These are phyloP conservation scores for Ammodytes marinus DNA, from an alignment of 2,113 vertebrate species.

Conservation along the genomic window DNA sequence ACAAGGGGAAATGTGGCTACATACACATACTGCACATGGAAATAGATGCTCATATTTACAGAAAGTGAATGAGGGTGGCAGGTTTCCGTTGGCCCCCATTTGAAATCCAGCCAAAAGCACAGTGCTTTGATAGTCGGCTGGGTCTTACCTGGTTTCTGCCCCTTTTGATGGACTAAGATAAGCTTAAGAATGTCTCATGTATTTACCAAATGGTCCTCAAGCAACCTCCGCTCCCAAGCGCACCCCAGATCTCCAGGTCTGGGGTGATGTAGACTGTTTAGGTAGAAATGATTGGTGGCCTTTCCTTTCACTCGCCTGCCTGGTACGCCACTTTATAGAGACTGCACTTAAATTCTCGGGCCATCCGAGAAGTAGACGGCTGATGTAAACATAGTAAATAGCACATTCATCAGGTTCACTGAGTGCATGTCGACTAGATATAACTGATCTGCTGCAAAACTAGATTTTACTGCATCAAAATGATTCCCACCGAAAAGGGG, in stretches of 20 bases:
- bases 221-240: slow-evolving; percentile 46
- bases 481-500: not conserved
- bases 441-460: slow-evolving; percentile 56
- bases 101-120: slow-evolving; percentile 33
- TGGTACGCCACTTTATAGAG: slow-evolving; percentile 78
- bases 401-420: slow-evolving; percentile 73
- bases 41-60: not conserved
- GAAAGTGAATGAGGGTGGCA: not conserved
- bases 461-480: slow-evolving; percentile 33
- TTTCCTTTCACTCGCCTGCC: slow-evolving; percentile 73
- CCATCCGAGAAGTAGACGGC: slow-evolving; percentile 66
- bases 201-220: slow-evolving; percentile 67
- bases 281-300: slow-evolving; percentile 83
- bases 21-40: not conserved
- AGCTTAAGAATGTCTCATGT: slow-evolving; percentile 50
- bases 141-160: slow-evolving; percentile 61
- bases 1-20: not conserved
- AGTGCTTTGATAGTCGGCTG: slow-evolving; percentile 33
- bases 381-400: slow-evolving; percentile 85
- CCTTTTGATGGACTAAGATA: slow-evolving; percentile 51
- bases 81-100: slow-evolving; percentile 10
- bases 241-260: slow-evolving; percentile 65
- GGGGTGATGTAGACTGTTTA: slow-evolving; percentile 81
- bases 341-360: slow-evolving; percentile 80
- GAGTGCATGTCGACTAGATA: slow-evolving; percentile 68